These are phyloP conservation scores for Silurus lanzhouensis DNA, from an alignment of 2,797 vertebrate species.

Conservation along the genomic window DNA sequence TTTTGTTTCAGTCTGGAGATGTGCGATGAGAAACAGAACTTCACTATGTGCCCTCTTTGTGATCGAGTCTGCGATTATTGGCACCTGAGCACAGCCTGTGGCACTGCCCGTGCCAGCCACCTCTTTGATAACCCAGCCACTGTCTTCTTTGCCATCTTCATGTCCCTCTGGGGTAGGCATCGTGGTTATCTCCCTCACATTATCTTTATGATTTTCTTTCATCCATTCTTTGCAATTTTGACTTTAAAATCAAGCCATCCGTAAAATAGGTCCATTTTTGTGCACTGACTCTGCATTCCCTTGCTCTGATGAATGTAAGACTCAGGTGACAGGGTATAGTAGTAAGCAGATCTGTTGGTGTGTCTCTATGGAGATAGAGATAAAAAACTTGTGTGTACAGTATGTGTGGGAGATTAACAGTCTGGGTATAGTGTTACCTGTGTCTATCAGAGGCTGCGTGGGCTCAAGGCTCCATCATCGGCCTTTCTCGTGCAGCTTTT, in stretches of 20 bases:
- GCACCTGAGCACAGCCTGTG: conserved; percentile 92
- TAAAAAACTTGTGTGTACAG: conserved; percentile 47
- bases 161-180: conserved; percentile 95
- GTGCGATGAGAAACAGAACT: conserved; percentile 86
- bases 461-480: conserved; percentile 29
- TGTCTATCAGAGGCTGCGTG: conserved; percentile 45
- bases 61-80: conserved; percentile 93
- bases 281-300: conserved; percentile 19
- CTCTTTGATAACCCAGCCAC: conserved; percentile 97
- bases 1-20: conserved; percentile 84
- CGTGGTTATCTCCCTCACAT: background rate
- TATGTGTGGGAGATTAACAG: conserved; percentile 48
- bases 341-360: conserved; percentile 43
- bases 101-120: conserved; percentile 90
- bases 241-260: background rate
- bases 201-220: background rate
- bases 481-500: conserved; percentile 46
- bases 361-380: conserved; percentile 54
- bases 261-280: background rate
- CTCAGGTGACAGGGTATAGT: conserved; percentile 35
- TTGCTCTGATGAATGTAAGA: conserved; percentile 31
- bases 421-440: conserved; percentile 55
- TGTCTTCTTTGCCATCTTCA: conserved; percentile 95
- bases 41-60: conserved; percentile 98
- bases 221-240: background rate